A percentile compares a stretch with the other conserved stretches of the same genome.
Conservation (phyloP, 2,113 vertebrate species). For the Myxocyprinus asiaticus region DNA sequence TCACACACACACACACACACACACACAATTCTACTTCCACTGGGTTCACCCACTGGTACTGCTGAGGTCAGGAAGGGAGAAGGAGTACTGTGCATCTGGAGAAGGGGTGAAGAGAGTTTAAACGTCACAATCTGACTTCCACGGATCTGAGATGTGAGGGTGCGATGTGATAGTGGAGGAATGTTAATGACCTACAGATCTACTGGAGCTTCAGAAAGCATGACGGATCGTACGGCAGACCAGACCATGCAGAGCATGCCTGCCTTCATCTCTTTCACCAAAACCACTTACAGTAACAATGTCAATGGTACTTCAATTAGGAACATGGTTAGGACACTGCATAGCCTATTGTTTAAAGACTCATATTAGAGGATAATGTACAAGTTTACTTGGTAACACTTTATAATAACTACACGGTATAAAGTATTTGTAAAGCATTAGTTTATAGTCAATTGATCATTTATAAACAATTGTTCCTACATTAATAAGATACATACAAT, state of each 20-base stretch:
- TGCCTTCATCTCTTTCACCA: constrained; percentile 20
- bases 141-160: constrained; percentile 45
- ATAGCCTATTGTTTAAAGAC: not conserved
- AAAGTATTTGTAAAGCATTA: too few relatives aligned
- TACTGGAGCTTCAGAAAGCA: constrained; percentile 39
- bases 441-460: too few relatives aligned
- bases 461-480: too few relatives aligned
- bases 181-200: constrained; percentile 57
- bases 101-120: constrained; percentile 38
- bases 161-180: constrained; percentile 47
- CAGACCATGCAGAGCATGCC: constrained; percentile 3
- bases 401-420: too few relatives aligned
- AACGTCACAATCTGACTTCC: constrained; percentile 51
- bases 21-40: not conserved
- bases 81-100: constrained; percentile 36
- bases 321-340: not conserved
- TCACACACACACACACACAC: constrained; percentile 16
- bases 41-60: not conserved
- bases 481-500: too few relatives aligned
- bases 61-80: constrained; percentile 20
- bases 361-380: not conserved
- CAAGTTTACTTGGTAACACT: too few relatives aligned
- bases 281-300: constrained; percentile 17
- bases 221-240: constrained; percentile 11
- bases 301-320: not conserved